Evolutionary conservation across 2,113 vertebrate species (phyloP), one percentile per base, ranked within the genome.

Genomic region (Odocoileus hemionus): DNA sequence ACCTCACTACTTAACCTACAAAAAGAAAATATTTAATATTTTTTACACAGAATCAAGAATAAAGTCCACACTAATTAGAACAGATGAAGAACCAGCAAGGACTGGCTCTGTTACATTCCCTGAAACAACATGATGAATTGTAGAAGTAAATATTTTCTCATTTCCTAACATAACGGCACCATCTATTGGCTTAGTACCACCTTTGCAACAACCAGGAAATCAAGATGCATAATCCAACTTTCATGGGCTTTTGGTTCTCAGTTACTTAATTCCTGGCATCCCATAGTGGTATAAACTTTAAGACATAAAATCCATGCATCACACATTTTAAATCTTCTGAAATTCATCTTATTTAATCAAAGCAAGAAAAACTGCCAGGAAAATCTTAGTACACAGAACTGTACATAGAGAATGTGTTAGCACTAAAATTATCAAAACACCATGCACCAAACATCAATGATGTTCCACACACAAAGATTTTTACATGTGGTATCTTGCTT

Each of bases 141-240:
- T n/a, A 50, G 36, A 54, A 60, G 93, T 86, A 79, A 98, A 85
- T 61, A 58, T 76, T n/a, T 85, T 55, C 78, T 96, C 96, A 21
- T 52, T 97, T 97, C 94, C 92, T 89, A 91, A 97, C 94, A 80
- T 89, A 95, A 93, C 12, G 97, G 98, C 98, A 98, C 98, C 98
- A 98, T 98, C 98, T 99, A 98, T 98, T 95, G 99, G 98, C 89
- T 96, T 96, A 45, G 55, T n/a, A 94, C 87, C 94, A 94, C 52
- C 55, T 96, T 94, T 97, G 96, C 98, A 98, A 21, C 39, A 86
- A 76, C 7, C 30, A 96, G 30, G 26, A 64, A 64, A 94, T n/a
- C 87, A 1, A 67, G 19, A 76, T 9, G 33, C 64, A 36, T 39
- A 7, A 85, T 33, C 54, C 19, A 61, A 50, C 61, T 91, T 91